These are phyloP conservation scores for Emys orbicularis DNA, from an alignment of 2,797 vertebrate species.

Conservation along the genomic window DNA sequence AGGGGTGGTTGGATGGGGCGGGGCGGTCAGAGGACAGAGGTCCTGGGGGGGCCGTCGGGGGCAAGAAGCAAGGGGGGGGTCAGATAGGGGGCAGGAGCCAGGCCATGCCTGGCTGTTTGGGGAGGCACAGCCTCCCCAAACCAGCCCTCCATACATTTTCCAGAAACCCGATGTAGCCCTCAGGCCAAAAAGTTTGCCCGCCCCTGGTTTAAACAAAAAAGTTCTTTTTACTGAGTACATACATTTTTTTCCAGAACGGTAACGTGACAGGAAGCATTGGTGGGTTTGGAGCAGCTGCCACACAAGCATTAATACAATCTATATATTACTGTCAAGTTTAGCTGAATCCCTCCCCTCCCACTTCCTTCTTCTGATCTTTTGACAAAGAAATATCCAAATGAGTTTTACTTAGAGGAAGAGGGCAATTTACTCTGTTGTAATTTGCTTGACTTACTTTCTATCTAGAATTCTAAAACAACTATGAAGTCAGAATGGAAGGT, in stretches of 20 bases:
- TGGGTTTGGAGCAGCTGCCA: background rate
- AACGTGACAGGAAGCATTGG: background rate
- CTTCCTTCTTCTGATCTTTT: background rate
- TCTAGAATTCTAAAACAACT: background rate
- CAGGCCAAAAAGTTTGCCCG: too few relatives aligned
- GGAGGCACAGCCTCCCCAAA: too few relatives aligned
- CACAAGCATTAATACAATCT: background rate
- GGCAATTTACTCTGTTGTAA: background rate
- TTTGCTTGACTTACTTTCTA: background rate
- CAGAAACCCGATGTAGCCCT: too few relatives aligned
- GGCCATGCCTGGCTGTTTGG: too few relatives aligned
- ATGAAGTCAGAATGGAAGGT: conserved; percentile 18
- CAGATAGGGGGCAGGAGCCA: too few relatives aligned
- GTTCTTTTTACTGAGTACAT: background rate
- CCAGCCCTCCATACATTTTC: too few relatives aligned
- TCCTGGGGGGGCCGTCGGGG: too few relatives aligned
- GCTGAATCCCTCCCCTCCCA: background rate
- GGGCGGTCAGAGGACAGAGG: too few relatives aligned
- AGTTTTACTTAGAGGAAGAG: background rate
- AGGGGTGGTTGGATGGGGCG: too few relatives aligned
- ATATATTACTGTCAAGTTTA: background rate
- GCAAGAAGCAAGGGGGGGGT: too few relatives aligned
- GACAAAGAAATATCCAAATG: background rate
- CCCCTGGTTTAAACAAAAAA: background rate
- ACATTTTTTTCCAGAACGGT: background rate